Evolutionary conservation across 1,140 invertebrate species (phyloP), one percentile per base, ranked within the genome.

Genomic region (Drosophila ananassae): DNA sequence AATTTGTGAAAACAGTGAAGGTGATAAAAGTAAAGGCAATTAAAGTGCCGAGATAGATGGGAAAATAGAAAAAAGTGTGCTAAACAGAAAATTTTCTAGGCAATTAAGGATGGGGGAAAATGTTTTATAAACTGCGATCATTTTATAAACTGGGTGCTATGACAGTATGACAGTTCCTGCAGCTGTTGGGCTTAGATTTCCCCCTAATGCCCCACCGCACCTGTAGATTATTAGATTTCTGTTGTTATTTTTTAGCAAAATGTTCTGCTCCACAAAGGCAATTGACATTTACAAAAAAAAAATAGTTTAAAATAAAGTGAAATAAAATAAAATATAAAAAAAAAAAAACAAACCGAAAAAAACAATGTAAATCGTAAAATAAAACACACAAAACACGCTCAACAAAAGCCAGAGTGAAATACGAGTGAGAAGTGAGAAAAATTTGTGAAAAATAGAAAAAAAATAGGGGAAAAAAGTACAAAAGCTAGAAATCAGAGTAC

Each of bases 231-330:
- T 71, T 71, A 71, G 57, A 54, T 59, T 57, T 66, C 28, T 78
- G 52, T 62, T 77, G 62, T 79, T 28, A 64, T 69, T 48, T 28
- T 69, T 48, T 64, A 62, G 80, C 57, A 82, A 83, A 71, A 79
- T 82, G 75, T 66, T 78, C 41, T 51, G 60, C 57, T 44, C 59
- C 64, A 76, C 54, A 77, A 73, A 77, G 25, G 73, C 82, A 78
- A 82, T 72, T 87, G 83, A 85, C 82, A 87, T 87, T 87, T 82
- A 82, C 82, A 78, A 61, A 69, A 51, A 69, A 50, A 78, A 61
- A 69, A 51, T 69, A 69, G 41, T 28, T 2, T 56, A 39, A 39
- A 69, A 44, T 56, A 32, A 44, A 39, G n/a, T 24, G 39, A n/a
- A 57, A 28, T 3, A 10, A 25, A 59, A 59, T 13, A 56, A 84